A percentile compares a stretch with the other conserved stretches of the same genome.
These are phyloP conservation scores for Momotus momota DNA, from an alignment of 2,797 vertebrate genomes.

Conservation along the genomic window DNA sequence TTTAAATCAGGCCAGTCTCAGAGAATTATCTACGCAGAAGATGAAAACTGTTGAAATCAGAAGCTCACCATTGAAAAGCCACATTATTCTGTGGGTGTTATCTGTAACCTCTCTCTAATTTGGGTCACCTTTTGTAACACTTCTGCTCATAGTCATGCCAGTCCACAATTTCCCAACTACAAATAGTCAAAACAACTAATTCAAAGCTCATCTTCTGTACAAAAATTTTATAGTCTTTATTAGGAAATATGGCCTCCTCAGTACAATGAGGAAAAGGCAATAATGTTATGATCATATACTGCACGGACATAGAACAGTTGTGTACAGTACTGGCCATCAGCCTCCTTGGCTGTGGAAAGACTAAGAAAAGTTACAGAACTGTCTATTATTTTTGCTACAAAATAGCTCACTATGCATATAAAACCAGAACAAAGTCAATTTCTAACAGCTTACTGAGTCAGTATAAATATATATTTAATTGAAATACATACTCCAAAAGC, in stretches of 20 bases:
- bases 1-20: not conserved
- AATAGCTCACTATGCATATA: not conserved
- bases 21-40: not conserved
- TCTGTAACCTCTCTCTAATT: not conserved
- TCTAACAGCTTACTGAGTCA: not conserved
- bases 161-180: not conserved
- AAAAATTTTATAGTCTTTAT: not conserved
- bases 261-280: not conserved
- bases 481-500: not conserved
- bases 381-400: not conserved
- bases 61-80: not conserved
- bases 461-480: not conserved
- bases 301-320: not conserved
- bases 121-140: not conserved
- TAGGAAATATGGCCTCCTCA: not conserved
- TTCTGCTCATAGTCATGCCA: not conserved
- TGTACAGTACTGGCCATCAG: not conserved
- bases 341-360: not conserved
- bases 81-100: not conserved
- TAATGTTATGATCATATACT: not conserved
- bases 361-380: not conserved
- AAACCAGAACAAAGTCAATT: not conserved
- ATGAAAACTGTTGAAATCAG: not conserved
- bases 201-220: not conserved
- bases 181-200: not conserved